Evolutionary conservation across 37 sponge, comb jelly and placozoan species (phyloP).

Genomic region (Theonella swinhoei): DNA sequence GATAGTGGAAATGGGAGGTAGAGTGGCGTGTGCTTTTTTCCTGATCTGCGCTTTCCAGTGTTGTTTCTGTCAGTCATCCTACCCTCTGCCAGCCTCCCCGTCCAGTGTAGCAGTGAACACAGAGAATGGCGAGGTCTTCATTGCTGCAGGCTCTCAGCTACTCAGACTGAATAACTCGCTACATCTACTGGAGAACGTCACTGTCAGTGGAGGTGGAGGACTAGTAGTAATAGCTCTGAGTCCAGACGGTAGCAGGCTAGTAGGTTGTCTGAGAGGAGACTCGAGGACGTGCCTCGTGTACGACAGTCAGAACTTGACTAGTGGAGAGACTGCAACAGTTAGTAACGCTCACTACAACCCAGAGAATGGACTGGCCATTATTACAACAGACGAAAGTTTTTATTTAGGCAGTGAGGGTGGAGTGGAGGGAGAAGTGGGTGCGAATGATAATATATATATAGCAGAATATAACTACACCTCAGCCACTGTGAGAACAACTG

Average conservation of each 20-base stretch:
- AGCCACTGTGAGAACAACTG: not conserved
- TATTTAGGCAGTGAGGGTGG: slow-evolving; percentile 9
- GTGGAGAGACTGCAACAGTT: not conserved
- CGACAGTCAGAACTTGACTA: slow-evolving; percentile 9
- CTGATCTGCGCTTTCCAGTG: not conserved
- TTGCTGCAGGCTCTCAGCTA: slow-evolving; percentile 32
- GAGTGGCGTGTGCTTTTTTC: not conserved
- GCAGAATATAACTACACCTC: not conserved
- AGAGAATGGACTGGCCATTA: not conserved
- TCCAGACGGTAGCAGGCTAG: slow-evolving; percentile 16
- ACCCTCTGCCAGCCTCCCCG: not conserved
- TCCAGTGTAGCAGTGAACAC: not conserved
- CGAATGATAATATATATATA: not conserved
- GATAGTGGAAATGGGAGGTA: not conserved
- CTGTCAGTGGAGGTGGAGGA: not conserved
- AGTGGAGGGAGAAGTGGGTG: not conserved
- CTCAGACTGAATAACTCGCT: slow-evolving; percentile 15
- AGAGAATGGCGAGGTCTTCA: slow-evolving; percentile 13
- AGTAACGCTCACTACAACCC: not conserved
- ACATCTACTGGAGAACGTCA: slow-evolving; percentile 8
- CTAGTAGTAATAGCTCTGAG: slow-evolving; percentile 12
- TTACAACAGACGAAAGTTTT: slow-evolving; percentile 18
- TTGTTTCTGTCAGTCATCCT: not conserved
- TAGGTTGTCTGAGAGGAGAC: slow-evolving; percentile 14
- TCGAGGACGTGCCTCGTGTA: slow-evolving; percentile 33